Evolutionary conservation across 2,113 vertebrate genomes (phyloP), one percentile per base, ranked within the genome.

Genomic region (Lophius piscatorius): DNA sequence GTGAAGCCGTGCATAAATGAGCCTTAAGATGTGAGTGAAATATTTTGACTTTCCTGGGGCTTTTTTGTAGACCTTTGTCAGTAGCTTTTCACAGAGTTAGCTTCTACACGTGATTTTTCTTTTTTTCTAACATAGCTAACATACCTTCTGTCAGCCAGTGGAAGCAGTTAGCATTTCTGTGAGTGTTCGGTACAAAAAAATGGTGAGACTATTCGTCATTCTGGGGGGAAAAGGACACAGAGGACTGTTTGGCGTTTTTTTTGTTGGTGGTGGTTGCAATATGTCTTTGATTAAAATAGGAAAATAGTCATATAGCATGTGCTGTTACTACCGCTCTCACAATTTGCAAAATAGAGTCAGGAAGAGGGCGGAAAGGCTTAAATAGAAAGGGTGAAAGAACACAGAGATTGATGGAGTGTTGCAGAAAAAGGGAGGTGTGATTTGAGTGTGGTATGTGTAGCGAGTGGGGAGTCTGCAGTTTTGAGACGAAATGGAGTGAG

Each of bases 211-310:
- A 80, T 90, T 89, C 87, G 87, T 90, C 84, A 81, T 69, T 70
- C 35, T 41, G 79, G 41, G 38, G 78, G 60, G 80, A 66, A 61
- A 2, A 66, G 56, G 66, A 69, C 41, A 48, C 61, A 52, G 63
- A 63, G 82, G 83, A 68, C 36, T 9, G 70, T 62, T 41, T 22
- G 49, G 54, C 45, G 46, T 60, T 36, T n/a, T n/a, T n/a, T n/a
- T n/a, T n/a, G n/a, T n/a, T 38, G 47, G 44, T 39, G 68, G 70
- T 46, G 66, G 58, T 57, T 48, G 50, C 84, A 91, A 90, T 90
- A 84, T 92, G 91, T 89, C 91, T 91, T 88, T 63, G 69, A 90
- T 91, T 90, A 88, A 73, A 77, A 70, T 66, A 56, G 62, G 71
- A 91, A 75, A 79, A 85, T 74, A 82, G 80, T 65, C 45, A 81